These are phyloP conservation scores for Tapera naevia DNA, from an alignment of 2,797 vertebrate genomes.

Conservation along the genomic window DNA sequence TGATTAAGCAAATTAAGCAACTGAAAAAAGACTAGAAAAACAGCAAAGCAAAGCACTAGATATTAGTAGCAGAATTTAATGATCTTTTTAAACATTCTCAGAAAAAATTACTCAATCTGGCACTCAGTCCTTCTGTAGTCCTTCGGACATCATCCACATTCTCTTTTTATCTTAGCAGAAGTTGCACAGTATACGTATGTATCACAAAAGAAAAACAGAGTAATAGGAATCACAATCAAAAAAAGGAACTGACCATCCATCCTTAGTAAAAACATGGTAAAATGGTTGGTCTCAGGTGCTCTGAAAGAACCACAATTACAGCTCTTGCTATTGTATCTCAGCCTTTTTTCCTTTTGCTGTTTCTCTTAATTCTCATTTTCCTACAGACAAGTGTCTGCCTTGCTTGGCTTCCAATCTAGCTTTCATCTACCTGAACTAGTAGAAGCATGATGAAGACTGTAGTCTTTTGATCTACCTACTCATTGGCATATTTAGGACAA, in stretches of 20 bases:
- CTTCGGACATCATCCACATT: neutral
- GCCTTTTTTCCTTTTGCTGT: neutral
- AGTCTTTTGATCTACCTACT: conserved; percentile 26
- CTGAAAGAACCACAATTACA: neutral
- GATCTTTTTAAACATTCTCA: conserved; percentile 19
- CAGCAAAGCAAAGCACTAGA: conserved; percentile 23
- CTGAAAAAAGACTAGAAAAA: conserved; percentile 44
- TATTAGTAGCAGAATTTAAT: conserved; percentile 43
- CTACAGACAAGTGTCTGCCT: neutral
- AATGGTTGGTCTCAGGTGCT: neutral
- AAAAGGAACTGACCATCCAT: neutral
- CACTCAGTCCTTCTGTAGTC: neutral
- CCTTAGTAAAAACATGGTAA: neutral
- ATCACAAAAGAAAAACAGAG: neutral
- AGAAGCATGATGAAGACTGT: neutral
- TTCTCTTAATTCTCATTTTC: neutral
- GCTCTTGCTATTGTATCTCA: neutral
- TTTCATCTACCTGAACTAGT: neutral
- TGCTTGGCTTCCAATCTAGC: neutral
- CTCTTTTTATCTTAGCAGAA: neutral
- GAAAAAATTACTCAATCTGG: neutral
- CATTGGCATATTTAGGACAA: conserved; percentile 5
- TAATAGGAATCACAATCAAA: neutral
- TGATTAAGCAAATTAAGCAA: conserved; percentile 58
- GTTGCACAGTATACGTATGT: neutral